These are phyloP conservation scores for Picus viridis DNA, from an alignment of 2,797 vertebrate species.

Conservation along the genomic window DNA sequence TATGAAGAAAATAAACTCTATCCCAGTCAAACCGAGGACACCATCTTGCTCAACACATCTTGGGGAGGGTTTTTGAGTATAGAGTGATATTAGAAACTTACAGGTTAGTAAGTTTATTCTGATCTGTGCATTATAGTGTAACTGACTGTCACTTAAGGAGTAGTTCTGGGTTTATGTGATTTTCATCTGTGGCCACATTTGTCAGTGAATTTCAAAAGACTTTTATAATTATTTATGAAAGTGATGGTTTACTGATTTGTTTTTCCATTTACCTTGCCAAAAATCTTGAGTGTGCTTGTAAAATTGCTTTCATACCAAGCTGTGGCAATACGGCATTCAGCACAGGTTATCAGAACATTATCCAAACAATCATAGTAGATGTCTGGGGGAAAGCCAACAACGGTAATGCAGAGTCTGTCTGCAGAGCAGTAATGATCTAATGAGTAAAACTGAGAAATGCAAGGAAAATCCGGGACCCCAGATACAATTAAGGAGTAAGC, in stretches of 20 bases:
- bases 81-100: not conserved
- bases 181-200: not conserved
- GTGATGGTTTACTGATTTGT: not conserved
- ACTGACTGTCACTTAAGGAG: not conserved
- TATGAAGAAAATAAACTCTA: not conserved
- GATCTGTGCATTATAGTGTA: not conserved
- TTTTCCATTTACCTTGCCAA: not conserved
- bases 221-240: not conserved
- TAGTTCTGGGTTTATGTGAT: not conserved
- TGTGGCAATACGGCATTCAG: not conserved
- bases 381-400: constrained; percentile 13
- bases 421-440: not conserved
- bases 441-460: not conserved
- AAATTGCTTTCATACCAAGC: constrained; percentile 19
- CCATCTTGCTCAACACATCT: not conserved
- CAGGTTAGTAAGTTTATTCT: not conserved
- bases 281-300: not conserved
- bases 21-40: not conserved
- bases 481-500: not conserved
- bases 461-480: constrained; percentile 12
- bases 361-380: not conserved
- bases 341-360: not conserved
- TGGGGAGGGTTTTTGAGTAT: not conserved
- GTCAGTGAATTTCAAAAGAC: not conserved
- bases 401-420: not conserved